These are phyloP conservation scores for Harpegnathos saltator DNA, from an alignment of 1,140 invertebrate genomes.

Conservation along the genomic window DNA sequence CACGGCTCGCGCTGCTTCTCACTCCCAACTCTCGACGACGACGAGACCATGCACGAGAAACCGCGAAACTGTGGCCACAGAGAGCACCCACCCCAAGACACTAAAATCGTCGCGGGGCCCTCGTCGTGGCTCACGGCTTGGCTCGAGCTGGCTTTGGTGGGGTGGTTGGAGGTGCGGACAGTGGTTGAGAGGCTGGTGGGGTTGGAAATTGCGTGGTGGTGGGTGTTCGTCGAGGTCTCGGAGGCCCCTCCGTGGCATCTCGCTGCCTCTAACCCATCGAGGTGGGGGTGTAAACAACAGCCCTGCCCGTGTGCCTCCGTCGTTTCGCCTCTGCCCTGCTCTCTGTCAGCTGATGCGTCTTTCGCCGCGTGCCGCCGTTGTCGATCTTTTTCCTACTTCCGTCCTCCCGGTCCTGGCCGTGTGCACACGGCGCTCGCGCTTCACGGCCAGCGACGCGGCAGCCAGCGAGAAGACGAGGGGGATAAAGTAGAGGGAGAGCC, in stretches of 20 bases:
- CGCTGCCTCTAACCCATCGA: conserved; percentile 80
- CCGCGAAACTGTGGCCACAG: conserved; percentile 81
- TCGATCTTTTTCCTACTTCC: conserved; percentile 73
- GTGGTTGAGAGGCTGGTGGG: conserved; percentile 86
- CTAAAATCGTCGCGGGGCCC: conserved; percentile 85
- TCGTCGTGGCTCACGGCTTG: conserved; percentile 83
- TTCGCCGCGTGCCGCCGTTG: conserved; percentile 65
- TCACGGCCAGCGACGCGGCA: too few relatives aligned
- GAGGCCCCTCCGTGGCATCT: conserved; percentile 82
- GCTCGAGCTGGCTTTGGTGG: conserved; percentile 84
- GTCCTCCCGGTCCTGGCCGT: conserved; percentile 55
- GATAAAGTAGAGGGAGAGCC: neutral
- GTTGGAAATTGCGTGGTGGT: conserved; percentile 86
- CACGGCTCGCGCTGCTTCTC: conserved; percentile 51
- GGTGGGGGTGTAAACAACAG: conserved; percentile 85
- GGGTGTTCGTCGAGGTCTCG: conserved; percentile 82
- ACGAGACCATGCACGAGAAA: conserved; percentile 68
- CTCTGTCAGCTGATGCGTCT: conserved; percentile 61
- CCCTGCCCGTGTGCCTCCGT: conserved; percentile 76
- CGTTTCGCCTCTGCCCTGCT: conserved; percentile 72
- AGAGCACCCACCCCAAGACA: conserved; percentile 85
- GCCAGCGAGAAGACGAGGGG: neutral
- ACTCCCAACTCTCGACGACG: conserved; percentile 51
- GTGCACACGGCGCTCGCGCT: conserved; percentile 5
- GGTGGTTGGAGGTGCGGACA: conserved; percentile 85